Conservation (phyloP, 2,113 vertebrate species). For the Cynopterus brachyotis region DNA sequence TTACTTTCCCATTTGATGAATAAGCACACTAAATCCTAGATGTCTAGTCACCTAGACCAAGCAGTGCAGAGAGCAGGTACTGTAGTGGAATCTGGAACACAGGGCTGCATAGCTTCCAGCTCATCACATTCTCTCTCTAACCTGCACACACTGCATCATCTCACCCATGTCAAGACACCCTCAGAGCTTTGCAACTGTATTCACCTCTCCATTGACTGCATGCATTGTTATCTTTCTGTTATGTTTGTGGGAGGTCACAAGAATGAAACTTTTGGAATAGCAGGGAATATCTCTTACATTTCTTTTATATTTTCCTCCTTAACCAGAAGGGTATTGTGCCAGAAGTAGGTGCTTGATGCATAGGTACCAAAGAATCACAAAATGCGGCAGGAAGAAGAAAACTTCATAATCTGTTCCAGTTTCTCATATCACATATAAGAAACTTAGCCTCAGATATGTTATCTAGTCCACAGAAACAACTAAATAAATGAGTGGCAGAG, state of each 20-base stretch:
- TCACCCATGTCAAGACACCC: not conserved
- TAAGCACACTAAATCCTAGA: not conserved
- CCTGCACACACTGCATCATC: fast-evolving
- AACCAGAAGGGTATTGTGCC: not conserved
- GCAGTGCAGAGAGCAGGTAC: not conserved
- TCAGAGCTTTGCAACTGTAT: fast-evolving
- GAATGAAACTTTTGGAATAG: not conserved
- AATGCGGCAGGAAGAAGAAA: not conserved
- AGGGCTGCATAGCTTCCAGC: not conserved
- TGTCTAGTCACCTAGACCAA: not conserved
- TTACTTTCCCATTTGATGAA: not conserved
- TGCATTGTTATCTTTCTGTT: not conserved
- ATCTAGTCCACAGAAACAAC: not conserved
- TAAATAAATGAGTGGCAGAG: not conserved
- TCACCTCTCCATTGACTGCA: not conserved
- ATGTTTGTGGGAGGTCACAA: not conserved
- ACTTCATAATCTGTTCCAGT: not conserved
- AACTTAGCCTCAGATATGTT: not conserved
- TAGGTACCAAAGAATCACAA: not conserved
- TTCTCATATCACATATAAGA: not conserved
- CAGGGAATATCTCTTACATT: not conserved
- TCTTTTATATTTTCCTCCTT: not conserved
- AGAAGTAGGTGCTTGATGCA: not conserved
- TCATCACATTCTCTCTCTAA: not conserved
- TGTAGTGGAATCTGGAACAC: not conserved